Conservation (phyloP, 92 coral and sea anemone genomes). For the Zoanthus sociatus region DNA sequence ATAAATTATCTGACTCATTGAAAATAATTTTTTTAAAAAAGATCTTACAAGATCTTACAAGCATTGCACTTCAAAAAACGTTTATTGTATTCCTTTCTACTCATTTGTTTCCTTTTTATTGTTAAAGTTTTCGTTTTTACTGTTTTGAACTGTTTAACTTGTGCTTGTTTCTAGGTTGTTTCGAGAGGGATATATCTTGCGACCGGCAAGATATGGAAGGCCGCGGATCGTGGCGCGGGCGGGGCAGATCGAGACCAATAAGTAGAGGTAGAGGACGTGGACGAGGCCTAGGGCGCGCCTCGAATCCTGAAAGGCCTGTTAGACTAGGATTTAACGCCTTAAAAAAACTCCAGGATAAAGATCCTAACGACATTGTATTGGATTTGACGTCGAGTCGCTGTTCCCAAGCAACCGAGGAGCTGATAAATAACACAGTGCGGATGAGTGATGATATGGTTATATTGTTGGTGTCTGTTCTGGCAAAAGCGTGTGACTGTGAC, state of each 20-base stretch:
- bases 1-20: too few relatives aligned
- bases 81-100: too few relatives aligned
- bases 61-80: too few relatives aligned
- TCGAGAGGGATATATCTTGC: not conserved
- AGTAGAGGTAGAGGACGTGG: slow-evolving; percentile 30
- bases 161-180: not conserved
- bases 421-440: slow-evolving; percentile 33
- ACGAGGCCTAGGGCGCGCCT: not conserved
- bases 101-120: too few relatives aligned
- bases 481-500: slow-evolving; percentile 80
- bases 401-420: slow-evolving; percentile 73
- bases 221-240: not conserved
- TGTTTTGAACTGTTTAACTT: too few relatives aligned
- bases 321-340: slow-evolving; percentile 77
- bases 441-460: slow-evolving; percentile 77
- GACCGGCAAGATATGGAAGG: not conserved
- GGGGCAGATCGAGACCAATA: slow-evolving; percentile 51
- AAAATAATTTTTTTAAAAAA: too few relatives aligned
- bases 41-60: too few relatives aligned
- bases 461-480: slow-evolving; percentile 71
- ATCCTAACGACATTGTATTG: slow-evolving; percentile 78
- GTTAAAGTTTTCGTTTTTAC: too few relatives aligned
- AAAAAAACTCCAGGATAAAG: slow-evolving; percentile 62
- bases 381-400: slow-evolving; percentile 79
- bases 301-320: slow-evolving; percentile 36